A percentile compares a stretch with the other conserved stretches of the same genome.
These are phyloP conservation scores for Rattus rattus DNA, from an alignment of 2,113 vertebrate genomes.

Conservation along the genomic window DNA sequence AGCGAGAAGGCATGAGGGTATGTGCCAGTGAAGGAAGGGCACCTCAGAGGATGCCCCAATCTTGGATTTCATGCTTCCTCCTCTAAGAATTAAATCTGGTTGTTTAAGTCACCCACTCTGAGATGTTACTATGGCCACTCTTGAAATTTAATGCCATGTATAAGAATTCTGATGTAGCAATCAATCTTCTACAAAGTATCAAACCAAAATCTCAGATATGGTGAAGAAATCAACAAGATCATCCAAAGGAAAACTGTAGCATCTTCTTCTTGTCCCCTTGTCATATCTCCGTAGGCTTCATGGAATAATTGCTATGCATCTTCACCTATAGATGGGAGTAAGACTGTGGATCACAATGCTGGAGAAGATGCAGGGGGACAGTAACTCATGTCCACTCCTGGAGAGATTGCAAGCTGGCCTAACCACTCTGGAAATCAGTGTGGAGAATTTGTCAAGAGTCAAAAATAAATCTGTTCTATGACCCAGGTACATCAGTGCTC, in stretches of 20 bases:
- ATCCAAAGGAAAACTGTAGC: neutral
- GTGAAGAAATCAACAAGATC: neutral
- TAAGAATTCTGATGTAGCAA: neutral
- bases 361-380: neutral
- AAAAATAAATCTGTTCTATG: neutral
- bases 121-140: neutral
- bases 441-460: neutral
- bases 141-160: neutral
- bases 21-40: neutral
- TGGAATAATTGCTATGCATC: neutral
- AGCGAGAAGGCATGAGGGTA: neutral
- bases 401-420: neutral
- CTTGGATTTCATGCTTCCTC: neutral
- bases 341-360: neutral
- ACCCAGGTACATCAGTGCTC: no score
- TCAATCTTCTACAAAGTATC: neutral
- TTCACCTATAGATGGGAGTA: neutral
- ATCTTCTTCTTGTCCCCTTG: neutral
- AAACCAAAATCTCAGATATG: conserved; percentile 2
- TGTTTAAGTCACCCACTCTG: neutral
- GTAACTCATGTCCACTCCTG: neutral
- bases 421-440: neutral
- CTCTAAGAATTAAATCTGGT: neutral
- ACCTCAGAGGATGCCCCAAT: neutral
- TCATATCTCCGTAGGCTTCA: neutral